A percentile compares a stretch with the other conserved stretches of the same genome.
Evolutionary conservation across 2,113 vertebrate genomes (phyloP).

Genomic region (Oryzias javanicus): DNA sequence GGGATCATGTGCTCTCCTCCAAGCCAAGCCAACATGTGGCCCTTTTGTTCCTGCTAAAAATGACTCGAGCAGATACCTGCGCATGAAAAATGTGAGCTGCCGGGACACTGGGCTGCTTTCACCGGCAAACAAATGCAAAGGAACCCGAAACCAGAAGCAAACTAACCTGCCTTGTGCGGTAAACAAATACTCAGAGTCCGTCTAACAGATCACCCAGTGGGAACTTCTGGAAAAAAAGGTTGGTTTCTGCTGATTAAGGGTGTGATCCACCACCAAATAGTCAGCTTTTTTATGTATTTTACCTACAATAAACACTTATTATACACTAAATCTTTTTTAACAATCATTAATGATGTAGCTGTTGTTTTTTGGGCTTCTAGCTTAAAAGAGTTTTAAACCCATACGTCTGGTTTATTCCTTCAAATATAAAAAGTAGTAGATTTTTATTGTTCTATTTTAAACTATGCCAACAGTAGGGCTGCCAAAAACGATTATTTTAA

Average conservation of each 20-base stretch:
- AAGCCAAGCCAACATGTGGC: conserved; percentile 16
- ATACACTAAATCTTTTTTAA: not conserved
- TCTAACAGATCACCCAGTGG: conserved; percentile 34
- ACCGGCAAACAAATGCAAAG: conserved; percentile 34
- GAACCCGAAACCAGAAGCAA: conserved; percentile 37
- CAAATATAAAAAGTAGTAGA: too few species aligned
- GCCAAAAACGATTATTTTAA: too few species aligned
- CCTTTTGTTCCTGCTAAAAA: conserved; percentile 36
- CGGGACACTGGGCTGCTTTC: conserved; percentile 23
- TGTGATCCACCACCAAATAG: not conserved
- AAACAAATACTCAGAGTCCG: conserved; percentile 33
- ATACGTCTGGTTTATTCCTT: too few species aligned
- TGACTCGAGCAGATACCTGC: conserved; percentile 41
- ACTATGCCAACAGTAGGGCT: too few species aligned
- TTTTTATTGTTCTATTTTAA: too few species aligned
- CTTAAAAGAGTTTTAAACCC: too few species aligned
- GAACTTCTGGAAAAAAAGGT: not conserved
- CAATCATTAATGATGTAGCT: too few species aligned
- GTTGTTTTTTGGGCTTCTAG: too few species aligned
- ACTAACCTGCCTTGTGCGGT: conserved; percentile 20
- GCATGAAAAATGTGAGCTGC: conserved; percentile 10
- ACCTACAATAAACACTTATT: not conserved
- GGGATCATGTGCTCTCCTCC: conserved; percentile 40
- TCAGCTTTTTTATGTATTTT: not conserved
- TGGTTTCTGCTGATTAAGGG: conserved; percentile 8